phyloP scores from a whole-genome alignment of 1,140 invertebrate genomes.

The Bombus superbus region DNA sequence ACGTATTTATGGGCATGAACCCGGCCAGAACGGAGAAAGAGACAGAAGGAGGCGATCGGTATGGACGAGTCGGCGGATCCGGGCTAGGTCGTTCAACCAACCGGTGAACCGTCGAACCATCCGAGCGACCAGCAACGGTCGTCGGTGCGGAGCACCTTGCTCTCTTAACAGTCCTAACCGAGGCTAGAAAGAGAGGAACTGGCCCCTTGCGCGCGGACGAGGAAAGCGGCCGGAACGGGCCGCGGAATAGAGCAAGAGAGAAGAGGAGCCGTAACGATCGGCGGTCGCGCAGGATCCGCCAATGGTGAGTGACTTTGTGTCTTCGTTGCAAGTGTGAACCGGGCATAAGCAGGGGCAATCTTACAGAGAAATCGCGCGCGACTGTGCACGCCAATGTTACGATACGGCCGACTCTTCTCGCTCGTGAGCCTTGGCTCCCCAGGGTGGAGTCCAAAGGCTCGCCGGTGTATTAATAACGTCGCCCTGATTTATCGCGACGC shows the following conservation, averaged over 20 bases:
- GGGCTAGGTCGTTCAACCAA: constrained; percentile 74
- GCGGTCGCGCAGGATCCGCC: constrained; percentile 40
- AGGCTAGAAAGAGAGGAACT: constrained; percentile 16
- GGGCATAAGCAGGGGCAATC: constrained; percentile 48
- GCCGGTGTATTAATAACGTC: constrained; percentile 53
- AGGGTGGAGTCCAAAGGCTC: constrained; percentile 44
- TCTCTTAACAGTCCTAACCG: constrained; percentile 68
- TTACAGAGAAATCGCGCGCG: constrained; percentile 64
- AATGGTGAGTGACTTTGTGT: constrained; percentile 50
- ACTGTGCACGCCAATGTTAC: constrained; percentile 18
- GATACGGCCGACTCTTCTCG: background rate
- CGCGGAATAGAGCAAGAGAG: constrained; percentile 6
- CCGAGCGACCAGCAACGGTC: constrained; percentile 55
- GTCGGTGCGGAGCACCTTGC: constrained; percentile 63
- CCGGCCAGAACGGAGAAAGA: constrained; percentile 54
- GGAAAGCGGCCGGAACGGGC: background rate
- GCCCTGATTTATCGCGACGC: constrained; percentile 10
- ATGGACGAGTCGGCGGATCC: constrained; percentile 68
- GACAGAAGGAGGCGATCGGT: constrained; percentile 69
- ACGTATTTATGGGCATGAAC: constrained; percentile 66
- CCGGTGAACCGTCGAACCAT: constrained; percentile 65
- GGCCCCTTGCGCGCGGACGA: background rate
- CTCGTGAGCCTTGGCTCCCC: constrained; percentile 1
- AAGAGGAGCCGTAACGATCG: constrained; percentile 28
- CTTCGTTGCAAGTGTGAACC: constrained; percentile 52